phyloP scores from a whole-genome alignment of 2,888 invertebrate genomes.

The Deilephila porcellus region DNA sequence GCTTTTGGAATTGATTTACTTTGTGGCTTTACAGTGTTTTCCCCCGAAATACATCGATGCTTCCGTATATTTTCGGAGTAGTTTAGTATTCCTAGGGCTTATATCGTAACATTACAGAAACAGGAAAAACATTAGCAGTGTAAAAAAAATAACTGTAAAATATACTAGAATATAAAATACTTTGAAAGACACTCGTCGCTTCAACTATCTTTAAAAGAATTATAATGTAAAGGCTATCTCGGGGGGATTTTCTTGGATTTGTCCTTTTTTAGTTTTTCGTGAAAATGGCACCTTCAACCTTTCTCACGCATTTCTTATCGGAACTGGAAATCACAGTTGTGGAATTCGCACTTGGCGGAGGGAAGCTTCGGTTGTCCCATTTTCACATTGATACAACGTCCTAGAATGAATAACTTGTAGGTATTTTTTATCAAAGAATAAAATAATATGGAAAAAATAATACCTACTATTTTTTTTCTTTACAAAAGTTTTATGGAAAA shows the following conservation, averaged over 20 bases:
- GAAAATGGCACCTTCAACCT: conserved; percentile 32
- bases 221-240: conserved; percentile 33
- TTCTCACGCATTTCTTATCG: conserved; percentile 38
- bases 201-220: conserved; percentile 34
- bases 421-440: not conserved
- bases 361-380: not conserved
- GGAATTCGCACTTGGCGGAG: conserved; percentile 17
- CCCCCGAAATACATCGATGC: no score
- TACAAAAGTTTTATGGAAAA: no score
- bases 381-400: conserved; percentile 1
- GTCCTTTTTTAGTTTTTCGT: conserved; percentile 37
- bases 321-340: conserved; percentile 39
- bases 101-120: not conserved
- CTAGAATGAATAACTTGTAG: not conserved
- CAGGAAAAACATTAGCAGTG: not conserved
- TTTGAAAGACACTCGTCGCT: conserved; percentile 25
- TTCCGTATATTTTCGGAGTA: not conserved
- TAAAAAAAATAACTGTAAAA: not conserved
- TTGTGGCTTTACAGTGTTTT: no score
- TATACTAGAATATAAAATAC: not conserved
- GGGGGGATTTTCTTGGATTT: conserved; percentile 38
- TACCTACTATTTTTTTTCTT: not conserved
- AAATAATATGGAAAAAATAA: not conserved
- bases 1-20: no score
- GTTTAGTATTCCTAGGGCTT: not conserved